These are phyloP conservation scores for Podotricha telesiphe DNA, from an alignment of 2,888 invertebrate genomes.

Conservation along the genomic window DNA sequence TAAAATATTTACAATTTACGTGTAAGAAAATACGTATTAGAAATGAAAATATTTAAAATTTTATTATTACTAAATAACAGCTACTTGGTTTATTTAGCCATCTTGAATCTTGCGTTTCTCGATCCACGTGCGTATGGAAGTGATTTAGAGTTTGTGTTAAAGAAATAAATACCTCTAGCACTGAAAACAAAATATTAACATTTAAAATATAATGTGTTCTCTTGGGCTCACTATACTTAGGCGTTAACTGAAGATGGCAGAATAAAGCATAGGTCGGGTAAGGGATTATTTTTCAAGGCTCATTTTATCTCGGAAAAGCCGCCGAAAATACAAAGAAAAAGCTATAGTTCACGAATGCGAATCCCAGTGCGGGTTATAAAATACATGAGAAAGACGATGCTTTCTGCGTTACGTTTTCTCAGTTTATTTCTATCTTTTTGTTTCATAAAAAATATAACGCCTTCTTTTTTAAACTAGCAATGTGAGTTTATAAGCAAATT, in stretches of 20 bases:
- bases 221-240: too few relatives aligned
- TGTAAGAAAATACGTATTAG: background rate
- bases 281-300: too few relatives aligned
- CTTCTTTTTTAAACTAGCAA: constrained; percentile 11
- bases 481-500: background rate
- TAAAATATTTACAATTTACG: background rate
- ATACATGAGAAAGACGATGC: too few relatives aligned
- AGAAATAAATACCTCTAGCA: constrained; percentile 74
- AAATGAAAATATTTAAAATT: background rate
- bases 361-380: too few relatives aligned
- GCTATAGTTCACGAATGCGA: too few relatives aligned
- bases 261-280: too few relatives aligned
- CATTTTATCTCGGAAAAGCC: too few relatives aligned
- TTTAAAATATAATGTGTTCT: too few relatives aligned
- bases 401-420: too few relatives aligned
- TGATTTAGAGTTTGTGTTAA: constrained; percentile 69
- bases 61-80: background rate
- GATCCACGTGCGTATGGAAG: constrained; percentile 74
- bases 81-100: background rate
- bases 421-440: too few relatives aligned
- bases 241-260: too few relatives aligned
- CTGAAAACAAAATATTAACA: constrained; percentile 59
- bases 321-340: too few relatives aligned
- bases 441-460: background rate
- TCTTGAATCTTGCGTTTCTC: constrained; percentile 41